phyloP scores from a whole-genome alignment of 2,888 invertebrate genomes.

The Loripinus fragilis region DNA sequence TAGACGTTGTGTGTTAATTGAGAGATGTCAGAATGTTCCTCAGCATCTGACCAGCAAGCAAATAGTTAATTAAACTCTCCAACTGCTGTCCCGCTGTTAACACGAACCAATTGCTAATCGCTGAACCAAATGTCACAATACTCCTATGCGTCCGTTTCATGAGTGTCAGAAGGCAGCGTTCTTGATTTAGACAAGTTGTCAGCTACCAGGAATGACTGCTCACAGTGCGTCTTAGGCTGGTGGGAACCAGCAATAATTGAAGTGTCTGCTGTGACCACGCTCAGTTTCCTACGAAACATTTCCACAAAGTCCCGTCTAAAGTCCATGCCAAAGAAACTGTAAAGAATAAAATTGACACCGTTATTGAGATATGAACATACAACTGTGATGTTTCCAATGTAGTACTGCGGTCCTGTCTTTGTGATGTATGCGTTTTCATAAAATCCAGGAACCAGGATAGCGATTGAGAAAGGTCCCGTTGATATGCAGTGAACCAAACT shows the following conservation, averaged over 20 bases:
- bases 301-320: slow-evolving; percentile 5
- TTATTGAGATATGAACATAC: neutral
- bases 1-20: too few species aligned
- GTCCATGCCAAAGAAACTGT: slow-evolving; percentile 8
- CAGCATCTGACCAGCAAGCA: too few species aligned
- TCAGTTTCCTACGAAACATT: neutral
- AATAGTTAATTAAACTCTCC: too few species aligned
- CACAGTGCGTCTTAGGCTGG: neutral
- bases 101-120: too few species aligned
- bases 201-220: neutral
- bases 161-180: neutral
- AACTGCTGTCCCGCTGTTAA: too few species aligned
- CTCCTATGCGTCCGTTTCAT: neutral
- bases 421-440: neutral
- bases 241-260: neutral
- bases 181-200: too few species aligned
- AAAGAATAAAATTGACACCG: slow-evolving; percentile 1
- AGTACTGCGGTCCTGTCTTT: slow-evolving; percentile 1
- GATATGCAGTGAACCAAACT: slow-evolving; percentile 5
- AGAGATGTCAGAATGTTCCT: too few species aligned
- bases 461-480: neutral
- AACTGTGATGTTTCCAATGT: neutral
- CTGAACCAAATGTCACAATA: too few species aligned
- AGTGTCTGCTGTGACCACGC: neutral
- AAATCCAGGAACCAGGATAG: neutral